phyloP scores from a whole-genome alignment of 2,797 vertebrate species.

The Momotus momota region DNA sequence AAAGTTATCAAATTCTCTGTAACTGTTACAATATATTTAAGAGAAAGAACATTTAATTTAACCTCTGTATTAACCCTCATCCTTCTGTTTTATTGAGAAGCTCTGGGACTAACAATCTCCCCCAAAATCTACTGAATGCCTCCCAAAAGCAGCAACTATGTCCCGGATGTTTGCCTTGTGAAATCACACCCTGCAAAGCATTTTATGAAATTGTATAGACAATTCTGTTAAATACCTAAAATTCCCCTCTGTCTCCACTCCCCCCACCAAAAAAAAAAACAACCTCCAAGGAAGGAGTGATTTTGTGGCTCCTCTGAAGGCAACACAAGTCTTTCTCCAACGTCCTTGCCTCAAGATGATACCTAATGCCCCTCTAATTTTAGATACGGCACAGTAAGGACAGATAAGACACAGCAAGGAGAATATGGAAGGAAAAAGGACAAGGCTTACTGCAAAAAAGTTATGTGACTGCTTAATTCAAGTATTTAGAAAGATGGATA shows the following conservation, averaged over 20 bases:
- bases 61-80: neutral
- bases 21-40: neutral
- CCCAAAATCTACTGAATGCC: neutral
- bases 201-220: neutral
- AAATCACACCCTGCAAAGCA: neutral
- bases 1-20: neutral
- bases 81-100: neutral
- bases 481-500: neutral
- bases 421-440: neutral
- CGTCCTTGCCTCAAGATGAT: neutral
- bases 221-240: neutral
- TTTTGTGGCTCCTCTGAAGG: neutral
- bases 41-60: neutral
- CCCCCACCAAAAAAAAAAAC: no score
- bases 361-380: slow-evolving; percentile 46
- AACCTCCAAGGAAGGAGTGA: neutral
- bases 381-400: neutral
- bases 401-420: neutral
- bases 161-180: neutral
- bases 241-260: neutral
- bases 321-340: neutral
- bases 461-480: neutral
- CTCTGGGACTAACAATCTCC: neutral
- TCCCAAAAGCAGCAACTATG: neutral
- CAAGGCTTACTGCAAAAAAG: neutral